Percentiles rank a stretch among this genome's conserved stretches.
Conservation (phyloP, 2,888 invertebrate species). For the Ryuthela nishihirai region DNA sequence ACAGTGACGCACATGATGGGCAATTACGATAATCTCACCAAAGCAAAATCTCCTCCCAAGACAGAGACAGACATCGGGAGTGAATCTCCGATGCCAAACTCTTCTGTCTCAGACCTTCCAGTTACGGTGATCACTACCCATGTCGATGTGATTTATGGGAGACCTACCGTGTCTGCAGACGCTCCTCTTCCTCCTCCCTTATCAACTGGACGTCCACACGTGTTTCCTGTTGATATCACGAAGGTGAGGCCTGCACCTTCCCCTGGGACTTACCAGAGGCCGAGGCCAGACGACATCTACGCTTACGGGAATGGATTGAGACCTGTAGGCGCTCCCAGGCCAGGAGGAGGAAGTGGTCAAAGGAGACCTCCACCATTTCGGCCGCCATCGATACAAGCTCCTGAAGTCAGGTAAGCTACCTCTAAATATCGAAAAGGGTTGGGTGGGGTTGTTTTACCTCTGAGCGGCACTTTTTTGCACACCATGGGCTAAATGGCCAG, state of each 20-base stretch:
- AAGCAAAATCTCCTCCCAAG: slow-evolving; percentile 1
- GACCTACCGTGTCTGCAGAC: slow-evolving; percentile 13
- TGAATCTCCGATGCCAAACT: slow-evolving; percentile 10
- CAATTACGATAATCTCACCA: slow-evolving; percentile 2
- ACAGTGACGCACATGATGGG: slow-evolving; percentile 40
- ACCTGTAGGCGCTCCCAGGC: slow-evolving; percentile 16
- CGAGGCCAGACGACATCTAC: not conserved
- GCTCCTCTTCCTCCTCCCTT: slow-evolving; percentile 6
- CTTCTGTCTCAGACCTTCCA: slow-evolving; percentile 18
- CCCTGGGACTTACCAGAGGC: slow-evolving; percentile 17
- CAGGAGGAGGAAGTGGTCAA: slow-evolving; percentile 8
- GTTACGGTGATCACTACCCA: slow-evolving; percentile 19
- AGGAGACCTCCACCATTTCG: slow-evolving; percentile 23
- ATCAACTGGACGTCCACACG: slow-evolving; percentile 54
- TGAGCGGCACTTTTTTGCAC: too few relatives aligned
- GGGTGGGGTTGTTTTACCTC: too few relatives aligned
- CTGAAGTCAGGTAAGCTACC: slow-evolving; percentile 36
- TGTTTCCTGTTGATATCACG: slow-evolving; percentile 63
- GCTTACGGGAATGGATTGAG: slow-evolving; percentile 12
- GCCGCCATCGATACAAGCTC: slow-evolving; percentile 27
- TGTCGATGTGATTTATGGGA: slow-evolving; percentile 23
- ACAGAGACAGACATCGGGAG: slow-evolving; percentile 21
- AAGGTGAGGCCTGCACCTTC: slow-evolving; percentile 50
- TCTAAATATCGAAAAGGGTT: too few relatives aligned
- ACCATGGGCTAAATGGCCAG: too few relatives aligned